Evolutionary conservation across 2,888 invertebrate genomes (phyloP), one percentile per base, ranked within the genome.

Genomic region (Hydrotaea diabolus): DNA sequence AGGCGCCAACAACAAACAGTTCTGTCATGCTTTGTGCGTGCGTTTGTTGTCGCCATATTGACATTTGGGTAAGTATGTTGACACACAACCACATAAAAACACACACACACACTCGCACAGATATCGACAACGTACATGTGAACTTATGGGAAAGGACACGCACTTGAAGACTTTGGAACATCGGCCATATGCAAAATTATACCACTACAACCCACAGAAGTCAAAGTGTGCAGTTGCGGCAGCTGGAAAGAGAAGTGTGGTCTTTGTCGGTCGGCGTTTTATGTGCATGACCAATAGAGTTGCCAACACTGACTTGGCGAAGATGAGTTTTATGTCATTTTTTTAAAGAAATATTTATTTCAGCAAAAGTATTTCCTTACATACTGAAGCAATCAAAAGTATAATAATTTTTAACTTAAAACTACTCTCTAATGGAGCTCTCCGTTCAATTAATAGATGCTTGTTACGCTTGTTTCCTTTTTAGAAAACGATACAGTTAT

Each of bases 11-110:
- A 82, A 31, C 31, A 31, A 81, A 82, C 69, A 80, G 77, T 82
- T 82, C 79, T 85, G 82, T 82, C 81, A 82, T 85, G 85, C 79
- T 74, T 85, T 82, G 85, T 85, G 62, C 73, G 85, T 85, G 62
- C 73, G 79, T 85, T 85, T 85, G 85, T 79, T 85, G 85, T 76
- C 77, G 85, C 81, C 82, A 79, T 85, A 82, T 79, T 85, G 85
- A 85, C 85, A 85, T 85, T 85, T 77, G 76, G 75, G 46, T 31
- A 79, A 73, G 78, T 76, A 81, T 78, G 72, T 73, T 69, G 39
- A 72, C 78, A 78, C 64, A 31, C 31, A 31, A 31, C 31, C 31
- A 31, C 31, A 31, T 31, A 31, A 31, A 31, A 31, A 4, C 31
- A 4, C 31, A 4, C 31, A 79, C 53, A 71, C 23, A 57, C n/a